A percentile compares a stretch with the other conserved stretches of the same genome.
Conservation (phyloP, 2,113 vertebrate genomes). For the Peucedramus taeniatus region DNA sequence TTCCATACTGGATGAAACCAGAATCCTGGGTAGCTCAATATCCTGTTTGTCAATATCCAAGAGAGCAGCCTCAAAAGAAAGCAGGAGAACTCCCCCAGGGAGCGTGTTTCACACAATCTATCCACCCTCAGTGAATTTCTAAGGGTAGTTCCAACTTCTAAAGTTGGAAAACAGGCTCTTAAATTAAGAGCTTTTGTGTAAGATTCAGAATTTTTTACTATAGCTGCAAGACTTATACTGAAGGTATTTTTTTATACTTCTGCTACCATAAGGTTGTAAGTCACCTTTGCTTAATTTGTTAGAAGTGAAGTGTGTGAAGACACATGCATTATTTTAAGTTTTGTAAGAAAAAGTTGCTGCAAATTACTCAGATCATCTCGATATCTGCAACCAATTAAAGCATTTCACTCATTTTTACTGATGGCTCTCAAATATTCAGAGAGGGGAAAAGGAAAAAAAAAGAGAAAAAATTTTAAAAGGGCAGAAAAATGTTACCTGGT, state of each 20-base stretch:
- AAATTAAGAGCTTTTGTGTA: neutral
- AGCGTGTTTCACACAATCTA: neutral
- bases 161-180: neutral
- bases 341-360: neutral
- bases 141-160: neutral
- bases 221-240: neutral
- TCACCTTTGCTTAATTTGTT: neutral
- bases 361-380: neutral
- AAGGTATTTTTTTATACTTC: neutral
- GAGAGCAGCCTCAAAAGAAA: neutral
- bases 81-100: neutral
- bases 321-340: neutral
- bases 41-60: neutral
- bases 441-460: accelerated
- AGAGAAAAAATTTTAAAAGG: neutral
- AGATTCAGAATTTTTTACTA: neutral
- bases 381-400: neutral
- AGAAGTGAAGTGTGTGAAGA: neutral
- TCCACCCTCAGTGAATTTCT: neutral
- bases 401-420: neutral
- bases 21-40: constrained; percentile 1
- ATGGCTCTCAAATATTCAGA: neutral
- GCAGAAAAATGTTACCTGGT: neutral
- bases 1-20: constrained; percentile 21
- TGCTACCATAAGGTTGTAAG: neutral